Conservation (phyloP, 1,140 invertebrate genomes). For the Pseudomyrmex concolor region DNA sequence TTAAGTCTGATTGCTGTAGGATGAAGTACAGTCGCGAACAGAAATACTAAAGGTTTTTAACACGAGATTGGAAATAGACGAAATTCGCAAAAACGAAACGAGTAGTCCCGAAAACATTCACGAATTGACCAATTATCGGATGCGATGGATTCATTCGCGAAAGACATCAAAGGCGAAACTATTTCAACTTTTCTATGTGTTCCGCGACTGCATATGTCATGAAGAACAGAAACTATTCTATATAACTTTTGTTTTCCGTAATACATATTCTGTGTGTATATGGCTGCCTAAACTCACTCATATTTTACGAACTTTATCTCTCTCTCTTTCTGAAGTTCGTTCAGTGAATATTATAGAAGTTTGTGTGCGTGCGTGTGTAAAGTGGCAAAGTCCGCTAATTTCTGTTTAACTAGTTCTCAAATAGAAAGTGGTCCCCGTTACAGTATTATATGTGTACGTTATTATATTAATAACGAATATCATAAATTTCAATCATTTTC, state of each 20-base stretch:
- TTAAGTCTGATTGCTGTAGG: too few species aligned
- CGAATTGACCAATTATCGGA: too few species aligned
- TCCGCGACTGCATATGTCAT: too few species aligned
- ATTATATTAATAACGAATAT: constrained; percentile 5
- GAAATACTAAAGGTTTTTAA: background rate
- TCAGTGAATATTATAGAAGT: constrained; percentile 56
- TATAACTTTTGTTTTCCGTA: background rate
- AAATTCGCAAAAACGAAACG: background rate
- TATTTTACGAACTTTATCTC: constrained; percentile 39
- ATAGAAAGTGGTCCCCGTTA: constrained; percentile 5
- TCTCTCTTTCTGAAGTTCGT: background rate
- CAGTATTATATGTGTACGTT: constrained; percentile 6
- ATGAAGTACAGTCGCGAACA: too few species aligned
- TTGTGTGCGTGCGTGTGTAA: background rate
- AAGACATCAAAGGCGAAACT: too few species aligned
- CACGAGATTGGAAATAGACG: background rate
- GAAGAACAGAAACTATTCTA: background rate
- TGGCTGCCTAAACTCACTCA: background rate
- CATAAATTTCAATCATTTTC: constrained; percentile 4
- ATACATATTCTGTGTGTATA: background rate
- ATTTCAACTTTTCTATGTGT: too few species aligned
- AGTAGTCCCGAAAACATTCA: too few species aligned
- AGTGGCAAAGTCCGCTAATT: constrained; percentile 29
- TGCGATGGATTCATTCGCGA: too few species aligned
- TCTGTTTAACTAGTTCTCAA: constrained; percentile 36